Base-by-base conservation (phyloP, 2,113 vertebrate genomes). In the Parotia lawesii region DNA sequence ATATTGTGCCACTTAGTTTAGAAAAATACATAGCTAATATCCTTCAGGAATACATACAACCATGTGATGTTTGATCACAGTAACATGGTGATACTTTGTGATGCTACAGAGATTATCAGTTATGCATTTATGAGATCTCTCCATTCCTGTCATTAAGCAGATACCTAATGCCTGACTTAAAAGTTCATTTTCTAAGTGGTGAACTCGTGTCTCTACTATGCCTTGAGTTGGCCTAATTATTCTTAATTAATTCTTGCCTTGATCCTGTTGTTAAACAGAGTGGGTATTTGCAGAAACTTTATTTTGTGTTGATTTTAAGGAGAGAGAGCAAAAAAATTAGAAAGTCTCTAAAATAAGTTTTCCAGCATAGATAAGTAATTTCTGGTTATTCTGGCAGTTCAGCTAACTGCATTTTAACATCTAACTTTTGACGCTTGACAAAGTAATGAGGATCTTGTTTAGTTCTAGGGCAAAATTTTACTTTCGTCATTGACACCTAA, bases 221-320 rank as follows among this genome's bases (percentile, higher is more conserved):
- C 20, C 35, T 95, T 6, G 5, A 12, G 27, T 64, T 93, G 58
- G 45, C n/a, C 85, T 89, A 92, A 61, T 93, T 90, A 93, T 72
- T 56, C 48, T 90, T 74, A 95, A 71, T 93, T 90, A 92, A 73
- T 82, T 80, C 48, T 93, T 65, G 37, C 28, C 42, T 95, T 93
- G n/a, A 67, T 64, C 93, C 50, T 57, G 60, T 23, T 93, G 50
- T 75, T 86, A 56, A 89, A 87, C 35, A 83, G 24, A 92, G 33
- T 29, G 28, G 48, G 31, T 72, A 73, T 50, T 48, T 35, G 42
- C 10, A 95, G 77, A 94, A 87, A 66, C 37, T 85, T 91, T 80
- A 90, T 77, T 95, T 94, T 25, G 22, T 69, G 60, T 40, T 21
- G 51, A 58, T 94, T 88, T 91, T 92, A 64, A 95, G 67, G 61